phyloP scores from a whole-genome alignment of 64 coral and sea anemone species.

The Pocillopora damicornis region DNA sequence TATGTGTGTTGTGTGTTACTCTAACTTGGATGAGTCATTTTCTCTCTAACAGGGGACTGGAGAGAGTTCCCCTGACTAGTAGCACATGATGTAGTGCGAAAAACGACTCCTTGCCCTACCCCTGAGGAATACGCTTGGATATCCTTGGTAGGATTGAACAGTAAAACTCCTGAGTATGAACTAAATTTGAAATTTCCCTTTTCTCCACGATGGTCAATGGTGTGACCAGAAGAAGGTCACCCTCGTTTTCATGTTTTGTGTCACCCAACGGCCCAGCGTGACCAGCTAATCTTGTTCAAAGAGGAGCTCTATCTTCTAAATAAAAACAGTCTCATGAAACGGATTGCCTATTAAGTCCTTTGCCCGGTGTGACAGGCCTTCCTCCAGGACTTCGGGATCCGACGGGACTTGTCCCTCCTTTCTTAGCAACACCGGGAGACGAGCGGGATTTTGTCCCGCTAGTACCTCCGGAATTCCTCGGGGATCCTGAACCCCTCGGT shows the following conservation, averaged over 20 bases:
- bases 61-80: not conserved
- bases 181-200: too few relatives aligned
- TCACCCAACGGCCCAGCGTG: not conserved
- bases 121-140: too few relatives aligned
- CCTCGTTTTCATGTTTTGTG: not conserved
- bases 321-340: not conserved
- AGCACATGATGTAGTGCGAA: too few relatives aligned
- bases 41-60: not conserved
- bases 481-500: not conserved
- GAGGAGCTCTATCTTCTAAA: too few relatives aligned
- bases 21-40: not conserved
- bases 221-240: too few relatives aligned
- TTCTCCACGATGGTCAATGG: too few relatives aligned
- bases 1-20: not conserved
- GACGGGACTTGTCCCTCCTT: not conserved
- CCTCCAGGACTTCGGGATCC: not conserved
- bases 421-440: conserved; percentile 18
- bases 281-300: too few relatives aligned
- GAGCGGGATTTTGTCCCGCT: conserved; percentile 21
- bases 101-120: too few relatives aligned
- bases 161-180: too few relatives aligned
- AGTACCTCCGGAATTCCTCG: not conserved
- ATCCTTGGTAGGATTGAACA: too few relatives aligned
- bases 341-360: not conserved
- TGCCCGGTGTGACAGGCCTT: conserved; percentile 21